Evolutionary conservation across 2,888 invertebrate species (phyloP).

Genomic region (Coenonympha arcania): DNA sequence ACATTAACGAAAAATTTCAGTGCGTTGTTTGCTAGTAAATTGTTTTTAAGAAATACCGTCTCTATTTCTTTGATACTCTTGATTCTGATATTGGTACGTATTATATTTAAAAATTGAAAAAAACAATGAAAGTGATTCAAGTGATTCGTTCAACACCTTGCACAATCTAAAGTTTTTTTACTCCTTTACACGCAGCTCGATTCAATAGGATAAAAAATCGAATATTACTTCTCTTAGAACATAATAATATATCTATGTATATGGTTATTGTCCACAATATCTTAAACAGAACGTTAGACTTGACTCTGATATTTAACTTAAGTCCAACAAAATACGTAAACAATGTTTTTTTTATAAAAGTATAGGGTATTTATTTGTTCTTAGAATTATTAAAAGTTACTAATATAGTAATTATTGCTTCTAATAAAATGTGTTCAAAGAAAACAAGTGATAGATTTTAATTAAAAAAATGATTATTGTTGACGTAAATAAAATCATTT

Average conservation of each 20-base stretch:
- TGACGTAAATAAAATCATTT: not conserved
- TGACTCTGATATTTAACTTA: conserved; percentile 10
- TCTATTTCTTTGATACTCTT: conserved; percentile 25
- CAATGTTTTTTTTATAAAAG: no score
- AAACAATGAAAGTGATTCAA: conserved; percentile 18
- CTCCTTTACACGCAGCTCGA: conserved; percentile 18
- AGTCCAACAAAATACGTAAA: conserved; percentile 5
- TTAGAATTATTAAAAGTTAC: not conserved
- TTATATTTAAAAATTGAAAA: conserved; percentile 14
- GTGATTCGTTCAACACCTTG: conserved; percentile 21
- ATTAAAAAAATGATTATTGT: not conserved
- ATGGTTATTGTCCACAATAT: conserved; percentile 10
- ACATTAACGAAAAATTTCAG: conserved; percentile 7
- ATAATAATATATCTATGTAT: not conserved
- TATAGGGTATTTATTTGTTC: no score
- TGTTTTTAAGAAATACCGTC: conserved; percentile 12
- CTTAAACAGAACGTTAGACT: conserved; percentile 4
- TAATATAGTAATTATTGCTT: not conserved
- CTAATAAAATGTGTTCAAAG: conserved; percentile 2
- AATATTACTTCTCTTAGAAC: conserved; percentile 4
- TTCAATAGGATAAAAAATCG: conserved; percentile 6
- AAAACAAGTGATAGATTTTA: not conserved
- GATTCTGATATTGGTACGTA: conserved; percentile 23
- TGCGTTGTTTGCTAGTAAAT: conserved; percentile 14
- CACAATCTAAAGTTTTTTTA: conserved; percentile 21